These are phyloP conservation scores for Aratinga solstitialis DNA, from an alignment of 2,797 vertebrate genomes.

Conservation along the genomic window DNA sequence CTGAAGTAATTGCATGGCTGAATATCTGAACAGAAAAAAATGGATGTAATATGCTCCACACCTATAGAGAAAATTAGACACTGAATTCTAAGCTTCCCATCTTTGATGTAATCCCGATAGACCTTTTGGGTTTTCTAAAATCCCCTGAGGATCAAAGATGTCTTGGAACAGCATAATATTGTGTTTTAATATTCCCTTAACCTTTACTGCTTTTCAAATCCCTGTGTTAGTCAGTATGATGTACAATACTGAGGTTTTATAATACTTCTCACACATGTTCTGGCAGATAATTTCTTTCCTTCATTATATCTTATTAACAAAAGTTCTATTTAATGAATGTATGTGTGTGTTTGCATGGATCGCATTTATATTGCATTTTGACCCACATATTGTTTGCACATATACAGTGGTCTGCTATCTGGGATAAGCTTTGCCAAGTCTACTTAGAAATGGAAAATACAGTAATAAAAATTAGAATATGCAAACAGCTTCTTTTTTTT, in stretches of 20 bases:
- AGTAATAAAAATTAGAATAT: background rate
- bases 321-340: background rate
- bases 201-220: slow-evolving; percentile 15
- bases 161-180: background rate
- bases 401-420: background rate
- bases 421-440: background rate
- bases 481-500: background rate
- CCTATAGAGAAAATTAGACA: slow-evolving; percentile 28
- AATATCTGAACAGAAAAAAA: slow-evolving; percentile 35
- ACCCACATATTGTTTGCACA: background rate
- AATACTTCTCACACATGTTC: background rate
- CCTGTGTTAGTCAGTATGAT: background rate
- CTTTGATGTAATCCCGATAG: background rate
- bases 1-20: background rate
- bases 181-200: slow-evolving; percentile 32
- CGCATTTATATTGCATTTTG: background rate
- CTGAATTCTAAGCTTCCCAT: slow-evolving; percentile 2
- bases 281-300: background rate
- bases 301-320: background rate
- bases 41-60: background rate
- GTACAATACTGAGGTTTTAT: background rate
- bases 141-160: background rate
- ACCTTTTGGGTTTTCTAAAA: slow-evolving; percentile 16
- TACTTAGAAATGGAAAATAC: background rate
- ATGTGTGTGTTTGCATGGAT: background rate